phyloP scores from a whole-genome alignment of 2,888 invertebrate genomes.

The Dendrolimus houi region DNA sequence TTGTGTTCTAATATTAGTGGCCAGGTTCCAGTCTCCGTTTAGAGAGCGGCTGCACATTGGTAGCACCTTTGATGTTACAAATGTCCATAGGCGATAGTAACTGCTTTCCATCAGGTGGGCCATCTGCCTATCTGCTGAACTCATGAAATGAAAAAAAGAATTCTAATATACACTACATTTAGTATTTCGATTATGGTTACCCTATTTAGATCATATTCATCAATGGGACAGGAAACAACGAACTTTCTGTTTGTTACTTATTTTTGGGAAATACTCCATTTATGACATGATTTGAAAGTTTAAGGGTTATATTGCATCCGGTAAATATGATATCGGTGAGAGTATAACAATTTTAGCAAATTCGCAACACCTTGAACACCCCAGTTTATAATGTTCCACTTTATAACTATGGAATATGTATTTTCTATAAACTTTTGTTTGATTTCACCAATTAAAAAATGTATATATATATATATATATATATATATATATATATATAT shows the following conservation, averaged over 20 bases:
- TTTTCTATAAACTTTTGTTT: too few species aligned
- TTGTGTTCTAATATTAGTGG: not conserved
- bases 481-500: too few species aligned
- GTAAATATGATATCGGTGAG: slow-evolving; percentile 41
- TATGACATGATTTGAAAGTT: slow-evolving; percentile 29
- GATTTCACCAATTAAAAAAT: too few species aligned
- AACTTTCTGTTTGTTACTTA: slow-evolving; percentile 28
- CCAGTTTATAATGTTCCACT: not conserved
- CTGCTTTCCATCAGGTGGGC: too few species aligned
- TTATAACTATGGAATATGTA: not conserved
- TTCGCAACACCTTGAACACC: slow-evolving; percentile 18
- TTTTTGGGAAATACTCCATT: slow-evolving; percentile 33
- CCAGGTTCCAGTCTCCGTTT: not conserved
- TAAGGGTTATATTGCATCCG: slow-evolving; percentile 43
- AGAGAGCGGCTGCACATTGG: too few species aligned
- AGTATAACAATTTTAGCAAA: slow-evolving; percentile 21
- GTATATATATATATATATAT: too few species aligned
- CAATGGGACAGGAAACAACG: slow-evolving; percentile 48
- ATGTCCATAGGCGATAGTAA: too few species aligned
- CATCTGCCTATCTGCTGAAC: too few species aligned
- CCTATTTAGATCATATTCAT: slow-evolving; percentile 12
- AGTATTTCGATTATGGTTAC: not conserved
- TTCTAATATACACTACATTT: not conserved
- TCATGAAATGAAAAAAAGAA: not conserved
- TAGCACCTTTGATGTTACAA: too few species aligned